phyloP scores from a whole-genome alignment of 2,888 invertebrate genomes.

The Dicroscelio sp. region DNA sequence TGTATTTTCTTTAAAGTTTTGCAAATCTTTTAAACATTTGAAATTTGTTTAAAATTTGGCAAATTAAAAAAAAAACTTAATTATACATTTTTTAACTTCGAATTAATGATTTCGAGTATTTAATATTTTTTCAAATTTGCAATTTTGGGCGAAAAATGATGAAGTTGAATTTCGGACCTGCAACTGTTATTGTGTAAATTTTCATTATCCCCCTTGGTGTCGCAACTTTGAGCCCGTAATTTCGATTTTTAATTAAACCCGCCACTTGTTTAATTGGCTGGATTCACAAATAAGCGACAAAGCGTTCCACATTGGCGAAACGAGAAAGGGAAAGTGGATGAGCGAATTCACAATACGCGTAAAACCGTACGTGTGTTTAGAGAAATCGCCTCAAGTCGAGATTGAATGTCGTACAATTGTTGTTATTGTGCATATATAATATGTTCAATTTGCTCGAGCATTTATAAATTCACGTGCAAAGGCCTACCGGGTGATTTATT shows the following conservation, averaged over 20 bases:
- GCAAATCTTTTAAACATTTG: too few species aligned
- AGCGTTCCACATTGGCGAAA: slow-evolving; percentile 57
- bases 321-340: slow-evolving; percentile 77
- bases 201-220: too few species aligned
- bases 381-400: slow-evolving; percentile 70
- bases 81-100: too few species aligned
- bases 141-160: too few species aligned
- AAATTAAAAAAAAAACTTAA: not conserved
- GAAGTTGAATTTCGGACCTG: too few species aligned
- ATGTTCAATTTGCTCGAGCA: slow-evolving; percentile 51
- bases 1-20: too few species aligned
- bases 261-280: slow-evolving; percentile 36
- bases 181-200: too few species aligned
- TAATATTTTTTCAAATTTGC: too few species aligned
- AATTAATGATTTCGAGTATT: too few species aligned
- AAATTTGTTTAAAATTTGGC: too few species aligned
- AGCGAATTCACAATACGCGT: slow-evolving; percentile 65
- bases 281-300: slow-evolving; percentile 68
- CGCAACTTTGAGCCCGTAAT: too few species aligned
- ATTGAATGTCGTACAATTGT: slow-evolving; percentile 67
- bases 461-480: slow-evolving; percentile 24
- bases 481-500: not conserved
- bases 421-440: slow-evolving; percentile 62
- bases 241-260: too few species aligned
- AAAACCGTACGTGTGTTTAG: slow-evolving; percentile 62